Evolutionary conservation across 2,113 vertebrate genomes (phyloP), one percentile per base, ranked within the genome.

Genomic region (Cochlearius cochlearius): DNA sequence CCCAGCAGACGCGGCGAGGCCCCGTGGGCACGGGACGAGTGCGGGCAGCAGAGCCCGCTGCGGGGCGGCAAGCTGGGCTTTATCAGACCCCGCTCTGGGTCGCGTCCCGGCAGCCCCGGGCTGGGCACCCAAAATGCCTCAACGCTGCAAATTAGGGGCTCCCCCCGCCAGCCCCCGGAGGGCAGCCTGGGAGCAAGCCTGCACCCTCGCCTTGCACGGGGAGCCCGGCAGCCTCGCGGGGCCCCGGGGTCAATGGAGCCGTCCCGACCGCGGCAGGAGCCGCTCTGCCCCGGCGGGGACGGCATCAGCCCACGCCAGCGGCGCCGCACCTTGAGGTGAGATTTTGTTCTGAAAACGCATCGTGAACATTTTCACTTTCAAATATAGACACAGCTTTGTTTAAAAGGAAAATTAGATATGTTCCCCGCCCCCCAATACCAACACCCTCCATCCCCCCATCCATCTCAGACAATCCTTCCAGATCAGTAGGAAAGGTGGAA

Each of bases 121-220:
- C 19, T 3, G 6, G 3, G 21, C 39, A 2, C 30, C 27, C 25
- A 30, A 25, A 15, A 32, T 10, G 18, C 66, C 60, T 32, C 3
- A 1, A 3, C 5, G 1, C 53, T 0, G 0, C 0, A 0, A 12
- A 4, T 8, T 2, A 2, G 22, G 19, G 73, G 15, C 7, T 75
- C 32, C 23, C 22, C 20, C 25, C 36, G 5, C 16, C 11, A 25
- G 26, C 18, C 39, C 36, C 36, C 3, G 4, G 30, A 12, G 2
- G 0, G 20, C 23, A 52, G 15, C 53, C 32, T 6, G 2, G 9
- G 34, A 62, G 58, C 43, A 9, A 34, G 3, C 34, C 30, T 4
- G 1, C 8, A 12, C 14, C 63, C 43, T 59, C 14, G 6, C 39
- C 8, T 50, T 6, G 13, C 1, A 8, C 14, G 6, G 47, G 66